phyloP scores from a whole-genome alignment of 2,797 vertebrate species.

The Psittacula echo region DNA sequence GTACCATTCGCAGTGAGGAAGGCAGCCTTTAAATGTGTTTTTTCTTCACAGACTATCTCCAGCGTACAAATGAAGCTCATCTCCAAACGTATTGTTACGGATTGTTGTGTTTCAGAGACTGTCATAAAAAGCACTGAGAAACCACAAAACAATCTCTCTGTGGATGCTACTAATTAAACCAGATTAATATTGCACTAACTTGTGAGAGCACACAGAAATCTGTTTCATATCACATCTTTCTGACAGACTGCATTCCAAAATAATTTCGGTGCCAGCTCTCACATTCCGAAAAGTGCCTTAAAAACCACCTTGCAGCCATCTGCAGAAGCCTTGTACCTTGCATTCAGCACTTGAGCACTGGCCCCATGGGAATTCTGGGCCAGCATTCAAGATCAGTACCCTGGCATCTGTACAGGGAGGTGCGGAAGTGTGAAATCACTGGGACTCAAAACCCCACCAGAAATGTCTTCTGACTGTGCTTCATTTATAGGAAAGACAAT shows the following conservation, averaged over 20 bases:
- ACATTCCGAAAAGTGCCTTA: constrained; percentile 35
- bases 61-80: neutral
- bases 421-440: constrained; percentile 2
- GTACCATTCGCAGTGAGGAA: neutral
- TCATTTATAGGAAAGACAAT: neutral
- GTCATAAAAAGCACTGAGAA: neutral
- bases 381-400: neutral
- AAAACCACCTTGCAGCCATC: constrained; percentile 58
- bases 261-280: constrained; percentile 42
- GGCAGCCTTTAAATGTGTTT: neutral
- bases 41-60: neutral
- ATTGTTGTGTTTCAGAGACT: neutral
- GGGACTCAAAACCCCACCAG: constrained; percentile 4
- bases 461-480: neutral
- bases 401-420: neutral
- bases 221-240: constrained; percentile 25
- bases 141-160: neutral
- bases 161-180: neutral
- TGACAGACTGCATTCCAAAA: constrained; percentile 5
- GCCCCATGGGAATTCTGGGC: constrained; percentile 3
- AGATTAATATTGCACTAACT: neutral
- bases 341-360: neutral
- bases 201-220: neutral
- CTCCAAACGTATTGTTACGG: neutral
- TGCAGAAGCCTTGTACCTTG: constrained; percentile 12